Evolutionary conservation across 1,140 invertebrate genomes (phyloP), one percentile per base, ranked within the genome.

Genomic region (Drosophila malerkotliana): DNA sequence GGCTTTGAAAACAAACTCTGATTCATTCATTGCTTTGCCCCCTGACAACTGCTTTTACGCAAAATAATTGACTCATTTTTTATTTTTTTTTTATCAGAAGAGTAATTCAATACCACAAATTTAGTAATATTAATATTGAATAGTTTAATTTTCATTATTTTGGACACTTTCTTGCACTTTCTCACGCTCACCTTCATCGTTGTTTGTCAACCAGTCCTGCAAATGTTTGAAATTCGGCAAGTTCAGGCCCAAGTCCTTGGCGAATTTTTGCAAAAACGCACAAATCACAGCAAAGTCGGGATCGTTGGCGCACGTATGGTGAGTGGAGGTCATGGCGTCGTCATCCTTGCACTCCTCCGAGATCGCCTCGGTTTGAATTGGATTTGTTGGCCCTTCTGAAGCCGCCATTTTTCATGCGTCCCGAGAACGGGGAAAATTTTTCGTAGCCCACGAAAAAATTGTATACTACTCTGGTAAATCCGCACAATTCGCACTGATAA

Each of bases 271-370:
- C 54, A 98, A 93, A 93, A 98, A 98, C 64, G 97, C 97, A 93
- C 97, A 98, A 92, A 98, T 97, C 92, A 98, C 95, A 84, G 97
- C 97, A 93, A 98, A 98, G 95, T 98, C 97, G 91, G 97, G 97
- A 95, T 98, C 97, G 94, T 95, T 96, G 93, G 96, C 95, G 94
- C 97, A 98, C 91, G 95, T 95, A 93, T 78, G 89, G 28, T 80
- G 55, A 1, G 83, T 83, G 52, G 81, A 69, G 49, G 63, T 91
- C 41, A 91, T 63, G 52, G 79, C 73, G 72, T 90, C 87, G 53
- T 90, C 83, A 59, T 90, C 89, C 64, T 83, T 90, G 53, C 88
- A 84, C 56, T 84, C 85, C 63, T 90, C 83, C 51, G 82, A 67
- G 24, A 60, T 44, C 28, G 79, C 52, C 44, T 66, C 68, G 54